Percentiles rank a stretch among this genome's conserved stretches.
Evolutionary conservation across 2,113 vertebrate species (phyloP).

Genomic region (Otolemur garnettii): DNA sequence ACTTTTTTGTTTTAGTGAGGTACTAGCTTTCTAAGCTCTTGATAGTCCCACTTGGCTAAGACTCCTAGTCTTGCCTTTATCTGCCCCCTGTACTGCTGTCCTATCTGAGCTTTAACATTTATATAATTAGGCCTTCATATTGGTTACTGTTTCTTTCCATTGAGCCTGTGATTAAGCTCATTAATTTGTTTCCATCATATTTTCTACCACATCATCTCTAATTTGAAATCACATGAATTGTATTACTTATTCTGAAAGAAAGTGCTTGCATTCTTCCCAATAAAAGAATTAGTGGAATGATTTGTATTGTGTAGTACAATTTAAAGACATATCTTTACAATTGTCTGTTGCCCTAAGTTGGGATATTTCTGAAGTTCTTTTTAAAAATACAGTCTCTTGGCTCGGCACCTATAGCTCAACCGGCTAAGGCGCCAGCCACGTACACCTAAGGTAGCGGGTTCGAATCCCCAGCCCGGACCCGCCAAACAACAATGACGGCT

Average conservation of each 20-base stretch:
- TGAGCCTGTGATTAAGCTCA: not conserved
- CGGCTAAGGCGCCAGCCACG: too few relatives aligned
- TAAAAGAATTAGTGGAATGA: slow-evolving; percentile 16
- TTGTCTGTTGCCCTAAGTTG: slow-evolving; percentile 41
- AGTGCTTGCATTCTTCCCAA: slow-evolving; percentile 18
- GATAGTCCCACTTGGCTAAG: not conserved
- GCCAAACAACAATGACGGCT: too few relatives aligned
- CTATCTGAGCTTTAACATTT: not conserved
- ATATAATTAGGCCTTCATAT: slow-evolving; percentile 8
- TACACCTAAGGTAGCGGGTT: too few relatives aligned
- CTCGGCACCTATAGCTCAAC: too few relatives aligned
- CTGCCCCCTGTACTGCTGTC: not conserved
- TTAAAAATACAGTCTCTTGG: not conserved
- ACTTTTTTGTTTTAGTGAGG: not conserved
- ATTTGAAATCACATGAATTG: slow-evolving; percentile 37
- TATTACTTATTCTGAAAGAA: slow-evolving; percentile 31
- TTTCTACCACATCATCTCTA: slow-evolving; percentile 4
- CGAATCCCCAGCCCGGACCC: too few relatives aligned
- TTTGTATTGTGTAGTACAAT: slow-evolving; percentile 28
- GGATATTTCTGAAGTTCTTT: slow-evolving; percentile 44
- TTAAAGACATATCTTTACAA: slow-evolving; percentile 28
- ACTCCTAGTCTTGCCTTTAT: not conserved
- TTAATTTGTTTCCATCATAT: slow-evolving; percentile 28
- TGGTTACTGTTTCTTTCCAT: not conserved
- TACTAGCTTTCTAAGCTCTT: not conserved